Conservation (phyloP, 1,140 invertebrate genomes). For the Polypedilum vanderplanki region DNA sequence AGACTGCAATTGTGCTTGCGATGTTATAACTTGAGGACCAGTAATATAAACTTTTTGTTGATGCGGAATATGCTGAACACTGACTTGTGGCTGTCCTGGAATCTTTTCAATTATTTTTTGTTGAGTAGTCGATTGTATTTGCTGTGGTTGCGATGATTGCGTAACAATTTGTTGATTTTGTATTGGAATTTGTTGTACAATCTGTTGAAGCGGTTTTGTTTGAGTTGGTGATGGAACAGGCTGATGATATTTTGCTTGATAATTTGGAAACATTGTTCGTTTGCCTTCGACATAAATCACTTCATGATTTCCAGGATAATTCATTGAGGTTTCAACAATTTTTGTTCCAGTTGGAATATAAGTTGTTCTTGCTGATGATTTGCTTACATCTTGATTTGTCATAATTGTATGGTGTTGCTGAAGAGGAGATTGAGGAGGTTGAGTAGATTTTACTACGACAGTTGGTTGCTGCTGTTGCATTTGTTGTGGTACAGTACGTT, state of each 20-base stretch:
- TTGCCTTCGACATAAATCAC: neutral
- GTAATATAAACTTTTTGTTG: constrained; percentile 19
- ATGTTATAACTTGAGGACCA: neutral
- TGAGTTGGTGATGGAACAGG: neutral
- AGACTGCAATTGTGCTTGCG: neutral
- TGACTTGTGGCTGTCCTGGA: neutral
- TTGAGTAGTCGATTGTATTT: neutral
- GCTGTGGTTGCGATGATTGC: neutral
- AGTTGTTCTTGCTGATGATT: constrained; percentile 31
- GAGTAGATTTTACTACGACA: constrained; percentile 31
- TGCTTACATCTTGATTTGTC: constrained; percentile 37
- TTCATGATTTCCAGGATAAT: neutral
- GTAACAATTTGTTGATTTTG: constrained; percentile 2
- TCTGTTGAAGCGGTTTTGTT: constrained; percentile 27
- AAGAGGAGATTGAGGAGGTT: constrained; percentile 6
- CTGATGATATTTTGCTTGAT: constrained; percentile 14
- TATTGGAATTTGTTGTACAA: constrained; percentile 36
- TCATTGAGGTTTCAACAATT: neutral
- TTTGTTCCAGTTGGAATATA: constrained; percentile 22
- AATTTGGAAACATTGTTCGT: constrained; percentile 7
- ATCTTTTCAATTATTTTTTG: neutral
- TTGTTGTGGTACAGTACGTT: neutral
- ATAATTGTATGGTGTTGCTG: constrained; percentile 31
- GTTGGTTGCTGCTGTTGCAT: neutral
- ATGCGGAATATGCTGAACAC: neutral